Evolutionary conservation across 2,888 invertebrate species (phyloP).

Genomic region (Andrena chrysosceles): DNA sequence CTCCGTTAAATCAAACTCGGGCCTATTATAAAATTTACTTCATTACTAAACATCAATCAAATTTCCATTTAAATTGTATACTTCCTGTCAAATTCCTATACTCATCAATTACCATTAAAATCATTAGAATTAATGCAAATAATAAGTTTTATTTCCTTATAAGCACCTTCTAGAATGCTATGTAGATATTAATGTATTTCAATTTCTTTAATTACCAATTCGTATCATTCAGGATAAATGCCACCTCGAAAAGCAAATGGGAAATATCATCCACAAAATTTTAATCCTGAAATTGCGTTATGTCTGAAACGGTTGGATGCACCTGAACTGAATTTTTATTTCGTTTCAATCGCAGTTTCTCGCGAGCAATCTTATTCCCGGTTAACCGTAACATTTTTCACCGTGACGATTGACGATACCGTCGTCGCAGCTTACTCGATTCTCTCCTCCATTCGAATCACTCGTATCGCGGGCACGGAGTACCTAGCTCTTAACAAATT

Average conservation of each 20-base stretch:
- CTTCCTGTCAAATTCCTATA: too few relatives aligned
- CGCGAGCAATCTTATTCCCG: not conserved
- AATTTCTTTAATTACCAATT: not conserved
- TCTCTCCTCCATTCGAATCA: not conserved
- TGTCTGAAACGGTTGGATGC: slow-evolving; percentile 17
- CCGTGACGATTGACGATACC: slow-evolving; percentile 25
- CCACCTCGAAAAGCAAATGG: not conserved
- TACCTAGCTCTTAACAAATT: not conserved
- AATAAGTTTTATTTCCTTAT: too few relatives aligned
- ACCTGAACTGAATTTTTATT: not conserved
- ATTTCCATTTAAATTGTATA: too few relatives aligned
- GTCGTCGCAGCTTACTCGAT: not conserved
- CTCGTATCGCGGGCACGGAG: slow-evolving; percentile 7
- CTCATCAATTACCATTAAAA: too few relatives aligned
- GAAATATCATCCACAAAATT: not conserved
- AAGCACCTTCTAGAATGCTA: too few relatives aligned
- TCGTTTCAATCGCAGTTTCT: not conserved
- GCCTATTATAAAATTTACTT: too few relatives aligned
- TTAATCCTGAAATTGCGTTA: not conserved
- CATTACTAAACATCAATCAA: too few relatives aligned
- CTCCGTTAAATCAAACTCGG: not conserved
- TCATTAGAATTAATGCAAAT: too few relatives aligned
- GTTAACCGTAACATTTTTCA: slow-evolving; percentile 47
- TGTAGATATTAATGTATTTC: too few relatives aligned
- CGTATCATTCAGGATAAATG: not conserved